Percentiles rank a stretch among this genome's conserved stretches.
phyloP scores from a whole-genome alignment of 2,888 invertebrate genomes.

The Drosophila falleni region DNA sequence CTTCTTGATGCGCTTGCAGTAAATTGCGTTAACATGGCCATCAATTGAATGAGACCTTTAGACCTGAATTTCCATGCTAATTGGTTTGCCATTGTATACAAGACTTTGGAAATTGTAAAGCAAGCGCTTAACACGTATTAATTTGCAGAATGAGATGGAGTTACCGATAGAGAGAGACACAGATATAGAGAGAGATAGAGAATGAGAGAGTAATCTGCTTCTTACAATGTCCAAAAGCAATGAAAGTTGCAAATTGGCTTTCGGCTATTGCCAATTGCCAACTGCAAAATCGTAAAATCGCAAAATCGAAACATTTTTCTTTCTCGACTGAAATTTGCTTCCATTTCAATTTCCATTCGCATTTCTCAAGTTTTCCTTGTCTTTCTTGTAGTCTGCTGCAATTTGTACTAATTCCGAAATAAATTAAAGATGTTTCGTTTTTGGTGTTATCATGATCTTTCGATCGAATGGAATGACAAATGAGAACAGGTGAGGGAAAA shows the following conservation, averaged over 20 bases:
- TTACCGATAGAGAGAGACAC: neutral
- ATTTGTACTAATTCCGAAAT: conserved; percentile 2
- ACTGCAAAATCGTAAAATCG: conserved; percentile 7
- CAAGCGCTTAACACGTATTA: conserved; percentile 45
- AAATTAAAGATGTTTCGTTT: neutral
- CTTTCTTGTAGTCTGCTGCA: neutral
- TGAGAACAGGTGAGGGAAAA: neutral
- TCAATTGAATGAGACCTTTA: conserved; percentile 55
- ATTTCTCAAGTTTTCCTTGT: conserved; percentile 5
- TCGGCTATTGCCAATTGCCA: conserved; percentile 4
- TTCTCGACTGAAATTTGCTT: conserved; percentile 21
- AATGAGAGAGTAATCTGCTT: conserved; percentile 28
- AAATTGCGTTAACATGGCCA: conserved; percentile 64
- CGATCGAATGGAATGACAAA: conserved; percentile 1
- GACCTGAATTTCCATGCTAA: conserved; percentile 70
- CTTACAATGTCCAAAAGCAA: conserved; percentile 25
- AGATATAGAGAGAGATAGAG: neutral
- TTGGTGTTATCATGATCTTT: neutral
- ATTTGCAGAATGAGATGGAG: conserved; percentile 15
- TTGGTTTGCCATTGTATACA: conserved; percentile 64
- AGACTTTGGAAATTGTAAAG: conserved; percentile 52
- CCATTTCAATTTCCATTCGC: conserved; percentile 14
- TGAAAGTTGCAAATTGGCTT: conserved; percentile 31
- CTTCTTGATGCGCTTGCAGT: conserved; percentile 45
- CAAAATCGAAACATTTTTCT: conserved; percentile 26